phyloP scores from a whole-genome alignment of 2,113 vertebrate genomes.

The Heterotilapia buettikoferi region DNA sequence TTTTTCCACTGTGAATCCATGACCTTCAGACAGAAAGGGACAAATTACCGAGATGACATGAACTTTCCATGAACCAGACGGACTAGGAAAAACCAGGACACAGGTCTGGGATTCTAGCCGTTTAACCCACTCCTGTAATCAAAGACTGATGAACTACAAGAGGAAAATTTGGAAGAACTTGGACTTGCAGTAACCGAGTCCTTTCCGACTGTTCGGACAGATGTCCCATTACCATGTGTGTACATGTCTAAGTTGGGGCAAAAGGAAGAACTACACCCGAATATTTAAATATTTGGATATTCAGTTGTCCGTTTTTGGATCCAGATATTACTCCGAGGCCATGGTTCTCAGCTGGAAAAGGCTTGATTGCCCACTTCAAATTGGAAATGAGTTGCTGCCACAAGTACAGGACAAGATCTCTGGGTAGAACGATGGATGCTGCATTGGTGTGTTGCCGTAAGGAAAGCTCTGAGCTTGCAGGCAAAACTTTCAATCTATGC shows the following conservation, averaged over 20 bases:
- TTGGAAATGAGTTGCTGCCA: neutral
- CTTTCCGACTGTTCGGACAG: neutral
- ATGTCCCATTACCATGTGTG: neutral
- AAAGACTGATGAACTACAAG: neutral
- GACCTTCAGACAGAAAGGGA: constrained; percentile 12
- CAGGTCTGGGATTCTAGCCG: neutral
- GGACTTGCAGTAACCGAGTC: fast-evolving
- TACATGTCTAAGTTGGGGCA: neutral
- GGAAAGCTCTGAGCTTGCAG: neutral
- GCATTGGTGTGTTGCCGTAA: neutral
- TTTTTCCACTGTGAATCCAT: neutral
- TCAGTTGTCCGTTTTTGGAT: neutral
- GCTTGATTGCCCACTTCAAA: fast-evolving
- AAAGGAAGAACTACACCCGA: neutral
- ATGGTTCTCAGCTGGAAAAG: neutral
- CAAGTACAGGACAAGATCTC: neutral
- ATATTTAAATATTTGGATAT: neutral
- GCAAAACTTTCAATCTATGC: fast-evolving
- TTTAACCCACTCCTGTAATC: neutral
- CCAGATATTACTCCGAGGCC: neutral
- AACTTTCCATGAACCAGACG: constrained; percentile 7
- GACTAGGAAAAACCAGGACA: neutral
- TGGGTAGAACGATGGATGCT: neutral
- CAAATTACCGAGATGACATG: neutral
- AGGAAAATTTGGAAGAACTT: neutral